Evolutionary conservation across 1,140 invertebrate species (phyloP).

Genomic region (Pogonomyrmex barbatus): DNA sequence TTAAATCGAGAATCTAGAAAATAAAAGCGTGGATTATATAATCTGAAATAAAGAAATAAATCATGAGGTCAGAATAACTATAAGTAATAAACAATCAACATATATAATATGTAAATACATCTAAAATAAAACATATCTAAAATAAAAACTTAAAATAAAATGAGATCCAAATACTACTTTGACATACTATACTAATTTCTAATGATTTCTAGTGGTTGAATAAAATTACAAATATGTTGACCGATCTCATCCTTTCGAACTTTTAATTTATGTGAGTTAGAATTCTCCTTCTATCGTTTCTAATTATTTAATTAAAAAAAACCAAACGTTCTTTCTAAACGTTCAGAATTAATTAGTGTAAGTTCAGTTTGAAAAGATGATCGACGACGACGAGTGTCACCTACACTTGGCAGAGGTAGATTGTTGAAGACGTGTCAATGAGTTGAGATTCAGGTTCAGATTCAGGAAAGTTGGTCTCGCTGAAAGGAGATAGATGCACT

Average conservation of each 20-base stretch:
- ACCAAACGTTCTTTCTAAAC: not conserved
- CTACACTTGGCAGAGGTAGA: constrained; percentile 88
- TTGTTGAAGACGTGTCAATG: constrained; percentile 93
- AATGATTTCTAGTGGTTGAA: constrained; percentile 7
- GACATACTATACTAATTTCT: constrained; percentile 7
- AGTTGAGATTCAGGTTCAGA: constrained; percentile 97
- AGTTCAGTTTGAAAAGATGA: constrained; percentile 76
- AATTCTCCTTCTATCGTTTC: not conserved
- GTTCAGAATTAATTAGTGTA: not conserved
- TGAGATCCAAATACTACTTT: constrained; percentile 15
- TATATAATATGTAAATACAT: not conserved
- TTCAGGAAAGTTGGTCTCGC: constrained; percentile 98
- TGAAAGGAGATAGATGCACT: constrained; percentile 90
- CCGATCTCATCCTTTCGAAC: constrained; percentile 69
- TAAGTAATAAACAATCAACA: constrained; percentile 66
- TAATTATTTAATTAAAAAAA: not conserved
- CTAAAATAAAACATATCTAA: too few species aligned
- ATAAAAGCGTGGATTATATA: constrained; percentile 66
- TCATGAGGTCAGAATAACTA: constrained; percentile 30
- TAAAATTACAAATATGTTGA: constrained; percentile 65
- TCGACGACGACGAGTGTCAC: constrained; percentile 81
- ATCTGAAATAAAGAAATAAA: constrained; percentile 59
- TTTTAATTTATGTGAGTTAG: not conserved
- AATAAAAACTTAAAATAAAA: constrained; percentile 45
- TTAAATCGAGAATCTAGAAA: constrained; percentile 7